Evolutionary conservation across 92 coral and sea anemone species (phyloP).

Genomic region (Parazoanthus darwini): DNA sequence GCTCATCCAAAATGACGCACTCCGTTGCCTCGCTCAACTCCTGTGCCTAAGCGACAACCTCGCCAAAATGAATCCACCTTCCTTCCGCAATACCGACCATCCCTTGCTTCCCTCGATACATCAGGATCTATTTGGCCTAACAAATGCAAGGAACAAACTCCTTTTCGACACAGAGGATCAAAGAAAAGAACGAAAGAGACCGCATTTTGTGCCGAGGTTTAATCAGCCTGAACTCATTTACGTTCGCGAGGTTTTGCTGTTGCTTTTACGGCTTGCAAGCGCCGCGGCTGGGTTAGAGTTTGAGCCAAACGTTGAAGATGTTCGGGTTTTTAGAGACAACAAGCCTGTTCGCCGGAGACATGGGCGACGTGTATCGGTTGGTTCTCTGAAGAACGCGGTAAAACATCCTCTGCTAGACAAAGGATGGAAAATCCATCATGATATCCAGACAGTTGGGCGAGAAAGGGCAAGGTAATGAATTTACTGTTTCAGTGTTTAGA

Average conservation of each 20-base stretch:
- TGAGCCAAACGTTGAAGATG: not conserved
- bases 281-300: not conserved
- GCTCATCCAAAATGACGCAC: not conserved
- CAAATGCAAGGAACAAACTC: not conserved
- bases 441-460: no score
- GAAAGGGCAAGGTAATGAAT: no score
- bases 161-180: not conserved
- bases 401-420: no score
- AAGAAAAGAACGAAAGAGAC: not conserved
- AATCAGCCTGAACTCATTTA: not conserved
- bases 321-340: not conserved
- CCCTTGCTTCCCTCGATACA: not conserved
- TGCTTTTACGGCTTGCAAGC: not conserved
- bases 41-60: not conserved
- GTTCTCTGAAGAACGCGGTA: no score
- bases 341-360: not conserved
- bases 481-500: no score
- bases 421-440: no score
- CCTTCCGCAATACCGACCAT: not conserved
- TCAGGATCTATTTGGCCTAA: not conserved
- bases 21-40: not conserved
- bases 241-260: not conserved
- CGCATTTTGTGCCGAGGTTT: not conserved
- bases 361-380: not conserved
- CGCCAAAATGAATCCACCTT: not conserved